These are phyloP conservation scores for Myotis yumanensis DNA, from an alignment of 2,113 vertebrate species.

Conservation along the genomic window DNA sequence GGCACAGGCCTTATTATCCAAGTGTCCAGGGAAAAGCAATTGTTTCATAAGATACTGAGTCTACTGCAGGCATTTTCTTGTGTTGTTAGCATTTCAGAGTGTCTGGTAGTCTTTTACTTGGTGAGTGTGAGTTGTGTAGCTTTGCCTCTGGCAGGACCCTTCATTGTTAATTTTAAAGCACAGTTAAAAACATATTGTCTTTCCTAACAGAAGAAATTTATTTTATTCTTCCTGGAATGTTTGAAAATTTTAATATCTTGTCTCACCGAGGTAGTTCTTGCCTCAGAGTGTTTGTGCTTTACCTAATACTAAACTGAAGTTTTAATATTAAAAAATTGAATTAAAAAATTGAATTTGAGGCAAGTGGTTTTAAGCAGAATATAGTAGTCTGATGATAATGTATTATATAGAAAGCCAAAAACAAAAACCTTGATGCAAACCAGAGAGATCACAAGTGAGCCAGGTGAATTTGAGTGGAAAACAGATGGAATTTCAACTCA, in stretches of 20 bases:
- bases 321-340: constrained; percentile 34
- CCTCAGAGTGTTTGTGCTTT: not conserved
- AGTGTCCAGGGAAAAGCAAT: not conserved
- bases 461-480: not conserved
- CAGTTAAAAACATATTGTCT: not conserved
- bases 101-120: not conserved
- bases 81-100: not conserved
- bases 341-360: constrained; percentile 38
- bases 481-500: not conserved
- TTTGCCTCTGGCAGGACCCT: not conserved
- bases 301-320: constrained; percentile 15
- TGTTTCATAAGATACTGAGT: not conserved
- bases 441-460: not conserved
- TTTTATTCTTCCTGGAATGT: constrained; percentile 29
- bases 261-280: not conserved
- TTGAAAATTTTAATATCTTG: constrained; percentile 33
- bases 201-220: constrained; percentile 16
- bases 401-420: not conserved
- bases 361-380: not conserved
- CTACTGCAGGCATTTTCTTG: not conserved
- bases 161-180: not conserved
- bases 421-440: not conserved
- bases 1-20: not conserved
- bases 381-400: not conserved
- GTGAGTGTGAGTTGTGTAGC: not conserved